Conservation (phyloP, 2,113 vertebrate species). For the Paedocypris sp. region DNA sequence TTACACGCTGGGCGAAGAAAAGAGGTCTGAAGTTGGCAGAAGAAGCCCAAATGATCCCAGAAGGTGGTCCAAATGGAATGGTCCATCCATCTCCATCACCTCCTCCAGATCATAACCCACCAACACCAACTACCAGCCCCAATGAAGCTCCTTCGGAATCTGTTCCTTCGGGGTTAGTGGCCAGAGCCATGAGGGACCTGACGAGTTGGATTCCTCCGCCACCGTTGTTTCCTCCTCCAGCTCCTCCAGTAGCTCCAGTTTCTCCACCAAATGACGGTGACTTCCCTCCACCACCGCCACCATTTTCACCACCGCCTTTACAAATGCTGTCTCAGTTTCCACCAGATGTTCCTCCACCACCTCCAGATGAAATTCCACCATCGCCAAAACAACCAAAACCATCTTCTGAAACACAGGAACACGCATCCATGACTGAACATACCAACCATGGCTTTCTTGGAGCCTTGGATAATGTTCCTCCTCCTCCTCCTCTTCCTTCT, state of each 20-base stretch:
- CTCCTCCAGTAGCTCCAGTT: constrained; percentile 51
- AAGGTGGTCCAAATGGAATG: not conserved
- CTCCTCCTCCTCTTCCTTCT: constrained; percentile 11
- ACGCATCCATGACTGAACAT: constrained; percentile 12
- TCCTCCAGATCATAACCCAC: constrained; percentile 61
- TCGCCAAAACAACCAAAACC: constrained; percentile 34
- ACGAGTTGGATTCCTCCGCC: constrained; percentile 25
- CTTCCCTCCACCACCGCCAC: constrained; percentile 48
- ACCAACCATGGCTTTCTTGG: too few species aligned
- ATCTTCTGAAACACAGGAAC: not conserved
- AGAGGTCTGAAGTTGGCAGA: constrained; percentile 23
- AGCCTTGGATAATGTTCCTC: not conserved
- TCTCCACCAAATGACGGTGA: constrained; percentile 60
- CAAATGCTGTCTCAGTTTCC: not conserved
- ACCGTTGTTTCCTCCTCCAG: constrained; percentile 68
- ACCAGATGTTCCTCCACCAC: constrained; percentile 5
- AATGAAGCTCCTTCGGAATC: constrained; percentile 12
- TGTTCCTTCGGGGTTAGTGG: not conserved
- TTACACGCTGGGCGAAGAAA: constrained; percentile 30
- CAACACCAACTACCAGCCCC: constrained; percentile 60
- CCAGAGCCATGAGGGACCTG: not conserved
- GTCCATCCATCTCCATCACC: constrained; percentile 34
- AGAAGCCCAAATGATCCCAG: not conserved
- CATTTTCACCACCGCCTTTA: constrained; percentile 32
- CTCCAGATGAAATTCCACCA: constrained; percentile 18